These are phyloP conservation scores for Botia kubotai DNA, from an alignment of 2,797 vertebrate genomes.

Conservation along the genomic window DNA sequence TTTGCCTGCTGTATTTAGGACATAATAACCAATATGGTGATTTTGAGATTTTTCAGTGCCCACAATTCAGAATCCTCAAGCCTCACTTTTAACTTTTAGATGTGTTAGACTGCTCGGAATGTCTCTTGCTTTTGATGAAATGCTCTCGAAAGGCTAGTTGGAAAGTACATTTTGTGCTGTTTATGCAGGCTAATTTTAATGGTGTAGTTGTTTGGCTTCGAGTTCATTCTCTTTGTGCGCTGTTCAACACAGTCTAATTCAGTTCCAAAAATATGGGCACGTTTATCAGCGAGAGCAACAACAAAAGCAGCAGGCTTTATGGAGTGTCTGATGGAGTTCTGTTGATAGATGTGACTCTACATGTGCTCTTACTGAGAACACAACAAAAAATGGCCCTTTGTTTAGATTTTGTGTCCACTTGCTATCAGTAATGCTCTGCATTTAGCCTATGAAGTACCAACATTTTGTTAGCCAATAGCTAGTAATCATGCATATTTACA, in stretches of 20 bases:
- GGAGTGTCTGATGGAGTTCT: conserved; percentile 36
- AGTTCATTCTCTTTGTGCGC: conserved; percentile 58
- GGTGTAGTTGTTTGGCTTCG: conserved; percentile 53
- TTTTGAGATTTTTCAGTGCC: neutral
- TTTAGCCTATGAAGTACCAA: neutral
- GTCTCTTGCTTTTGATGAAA: neutral
- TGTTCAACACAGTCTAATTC: conserved; percentile 61
- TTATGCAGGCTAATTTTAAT: conserved; percentile 67
- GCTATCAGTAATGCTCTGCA: neutral
- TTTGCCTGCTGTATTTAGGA: neutral
- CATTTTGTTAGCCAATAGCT: neutral
- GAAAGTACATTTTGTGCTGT: conserved; percentile 19
- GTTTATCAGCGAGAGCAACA: conserved; percentile 57
- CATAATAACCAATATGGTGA: neutral
- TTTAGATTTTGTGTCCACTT: neutral
- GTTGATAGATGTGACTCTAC: conserved; percentile 43
- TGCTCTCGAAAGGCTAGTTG: neutral
- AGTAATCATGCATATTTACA: neutral
- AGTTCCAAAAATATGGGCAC: conserved; percentile 47
- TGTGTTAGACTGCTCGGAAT: neutral
- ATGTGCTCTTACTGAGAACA: neutral
- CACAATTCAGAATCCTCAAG: neutral
- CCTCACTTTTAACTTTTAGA: conserved; percentile 1
- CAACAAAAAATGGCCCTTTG: neutral
- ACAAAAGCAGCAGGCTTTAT: conserved; percentile 27